Conservation (phyloP, 2,797 vertebrate genomes). For the Crocidura indochinensis region DNA sequence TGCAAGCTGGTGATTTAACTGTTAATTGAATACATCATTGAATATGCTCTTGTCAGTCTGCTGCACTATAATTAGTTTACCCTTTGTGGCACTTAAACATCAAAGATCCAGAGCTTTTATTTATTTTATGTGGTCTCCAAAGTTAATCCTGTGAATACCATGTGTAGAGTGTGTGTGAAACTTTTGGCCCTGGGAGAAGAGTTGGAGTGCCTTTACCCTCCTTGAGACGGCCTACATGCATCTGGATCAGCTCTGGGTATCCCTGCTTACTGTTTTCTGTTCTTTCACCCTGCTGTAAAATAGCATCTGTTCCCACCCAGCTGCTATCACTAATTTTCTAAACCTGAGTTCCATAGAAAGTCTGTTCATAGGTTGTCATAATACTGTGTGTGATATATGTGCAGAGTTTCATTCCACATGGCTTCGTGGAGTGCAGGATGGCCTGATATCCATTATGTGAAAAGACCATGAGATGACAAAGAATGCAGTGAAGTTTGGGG, state of each 20-base stretch:
- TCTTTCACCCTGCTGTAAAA: not conserved
- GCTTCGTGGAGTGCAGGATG: too few relatives aligned
- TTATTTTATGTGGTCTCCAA: not conserved
- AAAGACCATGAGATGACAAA: too few relatives aligned
- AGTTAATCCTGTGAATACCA: not conserved
- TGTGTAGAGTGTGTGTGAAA: not conserved
- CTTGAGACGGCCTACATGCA: not conserved
- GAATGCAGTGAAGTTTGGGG: not conserved
- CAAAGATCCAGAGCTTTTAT: not conserved
- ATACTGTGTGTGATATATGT: too few relatives aligned
- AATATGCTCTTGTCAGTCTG: not conserved
- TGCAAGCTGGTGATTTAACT: not conserved
- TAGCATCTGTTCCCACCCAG: not conserved
- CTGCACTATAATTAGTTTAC: not conserved
- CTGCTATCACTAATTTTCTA: constrained; percentile 10
- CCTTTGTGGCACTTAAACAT: not conserved
- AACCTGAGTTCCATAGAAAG: not conserved
- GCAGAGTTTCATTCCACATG: too few relatives aligned
- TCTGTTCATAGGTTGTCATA: too few relatives aligned
- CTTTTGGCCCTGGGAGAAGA: not conserved
- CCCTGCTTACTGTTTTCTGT: too few relatives aligned
- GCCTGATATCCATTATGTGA: too few relatives aligned
- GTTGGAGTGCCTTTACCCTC: not conserved
- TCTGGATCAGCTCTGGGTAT: too few relatives aligned
- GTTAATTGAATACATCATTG: constrained; percentile 5